phyloP scores from a whole-genome alignment of 2,797 vertebrate species.

The Lagodon rhomboides region DNA sequence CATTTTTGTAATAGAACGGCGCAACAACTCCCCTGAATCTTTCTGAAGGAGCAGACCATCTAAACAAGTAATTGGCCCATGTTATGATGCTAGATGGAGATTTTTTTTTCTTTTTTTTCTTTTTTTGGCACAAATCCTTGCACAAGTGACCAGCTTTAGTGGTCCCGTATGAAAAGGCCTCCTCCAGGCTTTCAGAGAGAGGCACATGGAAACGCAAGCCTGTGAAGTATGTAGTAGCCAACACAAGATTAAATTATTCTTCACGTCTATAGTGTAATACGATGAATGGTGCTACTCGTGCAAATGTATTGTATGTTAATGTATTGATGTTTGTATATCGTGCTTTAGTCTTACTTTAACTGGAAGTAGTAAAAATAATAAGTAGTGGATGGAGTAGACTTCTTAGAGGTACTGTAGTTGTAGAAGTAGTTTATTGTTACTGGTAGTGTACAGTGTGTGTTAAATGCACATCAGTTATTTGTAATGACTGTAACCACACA shows the following conservation, averaged over 20 bases:
- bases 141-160: conserved; percentile 48
- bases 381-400: conserved; percentile 42
- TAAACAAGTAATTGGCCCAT: conserved; percentile 10
- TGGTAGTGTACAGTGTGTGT: conserved; percentile 63
- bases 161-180: conserved; percentile 42
- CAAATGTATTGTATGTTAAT: conserved; percentile 73
- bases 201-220: conserved; percentile 66
- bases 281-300: conserved; percentile 74
- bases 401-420: conserved; percentile 49
- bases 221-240: conserved; percentile 64
- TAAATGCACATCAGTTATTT: conserved; percentile 61
- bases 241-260: conserved; percentile 64
- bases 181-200: conserved; percentile 61
- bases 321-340: conserved; percentile 62
- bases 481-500: conserved; percentile 72
- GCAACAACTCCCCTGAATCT: conserved; percentile 49
- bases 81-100: conserved; percentile 46
- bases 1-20: conserved; percentile 33
- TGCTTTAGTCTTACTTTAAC: conserved; percentile 46
- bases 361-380: conserved; percentile 42
- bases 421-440: conserved; percentile 45
- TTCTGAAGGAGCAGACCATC: conserved; percentile 34
- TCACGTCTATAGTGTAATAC: conserved; percentile 43
- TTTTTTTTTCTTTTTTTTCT: conserved; percentile 23
- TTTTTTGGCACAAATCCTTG: conserved; percentile 54